These are phyloP conservation scores for Egretta garzetta DNA, from an alignment of 2,113 vertebrate species.

Conservation along the genomic window DNA sequence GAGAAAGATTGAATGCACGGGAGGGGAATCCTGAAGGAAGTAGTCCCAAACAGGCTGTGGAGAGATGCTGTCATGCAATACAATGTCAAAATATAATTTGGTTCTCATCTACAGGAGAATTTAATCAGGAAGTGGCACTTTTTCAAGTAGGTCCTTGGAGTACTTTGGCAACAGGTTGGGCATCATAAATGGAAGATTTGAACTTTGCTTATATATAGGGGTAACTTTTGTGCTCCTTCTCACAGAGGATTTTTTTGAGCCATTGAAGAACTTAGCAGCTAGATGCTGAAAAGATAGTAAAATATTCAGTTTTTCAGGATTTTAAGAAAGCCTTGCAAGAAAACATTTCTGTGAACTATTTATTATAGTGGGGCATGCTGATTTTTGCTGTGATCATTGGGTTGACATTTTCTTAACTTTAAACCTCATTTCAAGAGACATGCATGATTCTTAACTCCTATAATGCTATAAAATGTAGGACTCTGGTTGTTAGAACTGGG, in stretches of 20 bases:
- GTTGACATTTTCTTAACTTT: constrained; percentile 55
- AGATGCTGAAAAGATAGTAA: constrained; percentile 59
- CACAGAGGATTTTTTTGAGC: constrained; percentile 40
- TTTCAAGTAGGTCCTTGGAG: constrained; percentile 72
- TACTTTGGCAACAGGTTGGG: constrained; percentile 67
- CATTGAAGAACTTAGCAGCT: constrained; percentile 42
- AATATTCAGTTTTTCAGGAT: constrained; percentile 36
- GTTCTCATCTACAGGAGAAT: constrained; percentile 44
- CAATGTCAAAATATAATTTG: constrained; percentile 24
- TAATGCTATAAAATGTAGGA: not conserved
- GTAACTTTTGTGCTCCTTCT: constrained; percentile 57
- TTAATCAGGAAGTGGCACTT: constrained; percentile 74
- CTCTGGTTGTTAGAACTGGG: not conserved
- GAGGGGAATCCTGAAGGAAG: not conserved
- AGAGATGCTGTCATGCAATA: not conserved
- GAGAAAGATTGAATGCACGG: not conserved
- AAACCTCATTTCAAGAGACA: constrained; percentile 55
- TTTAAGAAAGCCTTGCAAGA: constrained; percentile 50
- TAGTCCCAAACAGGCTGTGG: not conserved
- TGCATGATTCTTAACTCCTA: constrained; percentile 31
- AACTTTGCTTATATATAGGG: constrained; percentile 40
- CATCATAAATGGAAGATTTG: constrained; percentile 63
- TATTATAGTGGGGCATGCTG: not conserved
- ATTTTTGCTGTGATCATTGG: constrained; percentile 58
- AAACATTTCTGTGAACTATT: constrained; percentile 58